Evolutionary conservation across 2,113 vertebrate genomes (phyloP).

Genomic region (Catharus minimus): DNA sequence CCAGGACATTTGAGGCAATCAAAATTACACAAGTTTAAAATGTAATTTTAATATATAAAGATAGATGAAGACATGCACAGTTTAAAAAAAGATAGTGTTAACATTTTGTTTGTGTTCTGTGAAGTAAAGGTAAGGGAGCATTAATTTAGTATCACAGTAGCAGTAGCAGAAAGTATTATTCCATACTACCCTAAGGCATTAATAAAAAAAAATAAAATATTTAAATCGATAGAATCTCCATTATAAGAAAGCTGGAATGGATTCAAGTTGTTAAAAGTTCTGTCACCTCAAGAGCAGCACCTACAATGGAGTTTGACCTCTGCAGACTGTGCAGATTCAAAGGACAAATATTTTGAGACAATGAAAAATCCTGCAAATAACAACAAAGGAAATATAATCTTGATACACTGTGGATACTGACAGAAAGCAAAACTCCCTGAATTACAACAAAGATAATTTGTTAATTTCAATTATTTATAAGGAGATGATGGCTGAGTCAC

Average conservation of each 20-base stretch:
- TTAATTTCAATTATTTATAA: conserved; percentile 77
- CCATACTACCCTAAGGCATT: neutral
- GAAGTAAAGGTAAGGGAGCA: neutral
- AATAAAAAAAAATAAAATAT: neutral
- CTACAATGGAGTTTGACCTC: neutral
- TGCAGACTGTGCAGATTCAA: neutral
- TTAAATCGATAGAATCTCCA: neutral
- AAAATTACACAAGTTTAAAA: neutral
- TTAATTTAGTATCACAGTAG: neutral
- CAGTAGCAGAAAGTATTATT: neutral
- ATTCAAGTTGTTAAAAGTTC: neutral
- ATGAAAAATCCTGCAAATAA: conserved; percentile 25
- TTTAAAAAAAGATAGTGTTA: neutral
- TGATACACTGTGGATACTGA: conserved; percentile 16
- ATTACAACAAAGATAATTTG: conserved; percentile 64
- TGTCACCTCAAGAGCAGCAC: neutral
- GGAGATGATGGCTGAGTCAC: neutral
- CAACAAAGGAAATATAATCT: conserved; percentile 25
- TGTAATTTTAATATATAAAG: neutral
- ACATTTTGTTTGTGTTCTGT: neutral
- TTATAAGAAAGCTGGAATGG: neutral
- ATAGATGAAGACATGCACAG: neutral
- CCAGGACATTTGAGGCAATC: neutral
- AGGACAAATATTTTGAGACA: neutral
- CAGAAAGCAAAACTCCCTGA: conserved; percentile 55